Percentiles rank a stretch among this genome's conserved stretches.
These are phyloP conservation scores for Gila orcuttii DNA, from an alignment of 2,113 vertebrate genomes.

Conservation along the genomic window DNA sequence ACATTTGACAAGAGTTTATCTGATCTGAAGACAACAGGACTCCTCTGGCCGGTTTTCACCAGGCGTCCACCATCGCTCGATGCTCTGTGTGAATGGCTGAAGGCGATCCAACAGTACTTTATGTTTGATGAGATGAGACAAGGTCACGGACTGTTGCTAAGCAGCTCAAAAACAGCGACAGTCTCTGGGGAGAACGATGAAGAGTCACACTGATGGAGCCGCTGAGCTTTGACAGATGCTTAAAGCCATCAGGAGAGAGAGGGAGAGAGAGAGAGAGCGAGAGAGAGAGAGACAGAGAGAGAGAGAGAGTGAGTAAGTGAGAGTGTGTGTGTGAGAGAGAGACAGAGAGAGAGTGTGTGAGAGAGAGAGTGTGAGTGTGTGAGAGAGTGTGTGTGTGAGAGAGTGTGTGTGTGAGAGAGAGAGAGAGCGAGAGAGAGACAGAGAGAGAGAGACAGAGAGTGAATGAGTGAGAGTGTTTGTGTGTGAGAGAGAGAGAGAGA, in stretches of 20 bases:
- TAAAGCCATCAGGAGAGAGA: not conserved
- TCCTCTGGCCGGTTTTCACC: not conserved
- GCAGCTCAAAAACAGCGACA: conserved; percentile 37
- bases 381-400: too few relatives aligned
- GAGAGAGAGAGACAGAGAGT: too few relatives aligned
- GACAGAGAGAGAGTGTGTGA: too few relatives aligned
- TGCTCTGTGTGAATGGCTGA: conserved; percentile 21
- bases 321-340: too few relatives aligned
- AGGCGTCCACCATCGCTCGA: not conserved
- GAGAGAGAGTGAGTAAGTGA: too few relatives aligned
- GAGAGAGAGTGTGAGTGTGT: too few relatives aligned
- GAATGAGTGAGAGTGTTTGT: too few relatives aligned
- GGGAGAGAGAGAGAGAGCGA: too few relatives aligned
- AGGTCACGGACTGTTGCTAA: conserved; percentile 55
- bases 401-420: too few relatives aligned
- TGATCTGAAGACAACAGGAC: conserved; percentile 30
- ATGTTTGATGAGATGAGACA: conserved; percentile 59
- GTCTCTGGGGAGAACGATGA: conserved; percentile 30
- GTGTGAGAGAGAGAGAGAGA: too few relatives aligned
- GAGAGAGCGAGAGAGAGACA: too few relatives aligned
- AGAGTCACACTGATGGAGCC: conserved; percentile 27
- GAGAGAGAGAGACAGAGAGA: too few relatives aligned
- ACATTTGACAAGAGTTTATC: conserved; percentile 39
- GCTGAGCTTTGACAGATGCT: conserved; percentile 42
- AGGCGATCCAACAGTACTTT: conserved; percentile 48